Conservation (phyloP, 2,113 vertebrate species). For the Notarius quadriscutis region DNA sequence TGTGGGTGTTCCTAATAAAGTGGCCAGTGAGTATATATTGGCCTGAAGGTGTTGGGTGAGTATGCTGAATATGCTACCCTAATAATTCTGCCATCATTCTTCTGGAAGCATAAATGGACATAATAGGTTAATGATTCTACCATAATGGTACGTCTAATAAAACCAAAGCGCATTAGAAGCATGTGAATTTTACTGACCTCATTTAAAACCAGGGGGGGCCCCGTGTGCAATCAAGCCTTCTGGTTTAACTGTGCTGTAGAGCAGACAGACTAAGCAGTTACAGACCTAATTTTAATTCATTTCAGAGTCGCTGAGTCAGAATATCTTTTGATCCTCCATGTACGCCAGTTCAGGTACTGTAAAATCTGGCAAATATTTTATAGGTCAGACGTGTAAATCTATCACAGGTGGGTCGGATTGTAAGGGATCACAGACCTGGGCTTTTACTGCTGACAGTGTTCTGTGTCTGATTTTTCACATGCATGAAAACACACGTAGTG, state of each 20-base stretch:
- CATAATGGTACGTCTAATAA: background rate
- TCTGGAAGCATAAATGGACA: background rate
- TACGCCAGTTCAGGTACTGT: conserved; percentile 4
- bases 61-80: background rate
- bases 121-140: background rate
- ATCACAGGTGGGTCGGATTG: background rate
- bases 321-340: conserved; percentile 3
- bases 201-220: conserved; percentile 12
- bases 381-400: conserved; percentile 1
- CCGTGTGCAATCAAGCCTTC: conserved; percentile 11
- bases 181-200: conserved; percentile 37
- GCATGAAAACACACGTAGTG: background rate
- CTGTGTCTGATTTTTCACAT: background rate
- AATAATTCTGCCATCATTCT: background rate
- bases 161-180: background rate
- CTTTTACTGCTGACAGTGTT: background rate
- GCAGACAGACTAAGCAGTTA: conserved; percentile 35
- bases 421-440: background rate
- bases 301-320: conserved; percentile 22
- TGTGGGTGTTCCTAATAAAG: too few species aligned
- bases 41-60: background rate
- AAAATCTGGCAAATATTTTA: background rate
- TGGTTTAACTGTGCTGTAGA: conserved; percentile 30
- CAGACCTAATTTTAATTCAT: conserved; percentile 23
- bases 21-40: background rate